phyloP scores from a whole-genome alignment of 2,113 vertebrate genomes.

The Nothocercus julius region DNA sequence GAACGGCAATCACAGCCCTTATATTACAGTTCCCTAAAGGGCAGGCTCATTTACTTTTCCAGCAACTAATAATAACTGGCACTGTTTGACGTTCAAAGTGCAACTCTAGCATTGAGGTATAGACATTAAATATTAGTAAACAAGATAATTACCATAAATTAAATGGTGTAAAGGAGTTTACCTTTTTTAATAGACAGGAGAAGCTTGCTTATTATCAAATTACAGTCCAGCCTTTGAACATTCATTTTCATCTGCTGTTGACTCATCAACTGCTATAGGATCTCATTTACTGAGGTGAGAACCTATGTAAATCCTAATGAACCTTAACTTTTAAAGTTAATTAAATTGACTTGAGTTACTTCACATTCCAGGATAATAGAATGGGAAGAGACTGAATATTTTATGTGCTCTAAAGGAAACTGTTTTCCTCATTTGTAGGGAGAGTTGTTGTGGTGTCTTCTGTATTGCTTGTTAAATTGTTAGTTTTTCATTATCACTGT shows the following conservation, averaged over 20 bases:
- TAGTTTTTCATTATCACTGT: background rate
- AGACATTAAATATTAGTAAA: constrained; percentile 6
- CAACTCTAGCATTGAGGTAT: background rate
- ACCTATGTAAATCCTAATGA: background rate
- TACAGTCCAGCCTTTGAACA: background rate
- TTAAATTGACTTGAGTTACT: background rate
- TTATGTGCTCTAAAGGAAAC: background rate
- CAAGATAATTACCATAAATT: background rate
- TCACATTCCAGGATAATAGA: background rate
- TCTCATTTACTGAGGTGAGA: background rate
- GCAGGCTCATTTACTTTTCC: background rate
- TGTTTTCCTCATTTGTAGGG: background rate
- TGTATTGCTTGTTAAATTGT: background rate
- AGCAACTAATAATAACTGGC: background rate
- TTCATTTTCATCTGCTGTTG: background rate
- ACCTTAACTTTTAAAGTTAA: background rate
- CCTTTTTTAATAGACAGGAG: background rate
- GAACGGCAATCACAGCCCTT: background rate
- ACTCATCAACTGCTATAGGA: background rate
- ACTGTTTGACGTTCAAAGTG: background rate
- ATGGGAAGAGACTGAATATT: background rate
- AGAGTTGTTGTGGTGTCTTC: background rate
- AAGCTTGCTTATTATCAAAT: background rate
- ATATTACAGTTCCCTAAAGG: background rate
- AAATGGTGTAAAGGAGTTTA: background rate